These are phyloP conservation scores for Natator depressus DNA, from an alignment of 2,113 vertebrate species.

Conservation along the genomic window DNA sequence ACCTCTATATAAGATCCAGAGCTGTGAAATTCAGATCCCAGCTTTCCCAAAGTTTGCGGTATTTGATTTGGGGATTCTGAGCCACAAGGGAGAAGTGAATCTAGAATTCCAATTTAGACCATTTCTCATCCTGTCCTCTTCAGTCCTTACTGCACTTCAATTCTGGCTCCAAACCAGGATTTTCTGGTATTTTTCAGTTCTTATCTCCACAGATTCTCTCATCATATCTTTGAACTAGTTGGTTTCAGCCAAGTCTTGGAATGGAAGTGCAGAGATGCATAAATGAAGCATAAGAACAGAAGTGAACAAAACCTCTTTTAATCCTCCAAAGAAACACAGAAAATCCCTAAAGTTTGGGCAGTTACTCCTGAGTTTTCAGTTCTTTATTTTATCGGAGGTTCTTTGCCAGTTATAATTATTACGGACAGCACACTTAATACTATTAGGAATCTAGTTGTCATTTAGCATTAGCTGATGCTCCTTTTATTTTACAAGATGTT, in stretches of 20 bases:
- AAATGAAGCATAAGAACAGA: background rate
- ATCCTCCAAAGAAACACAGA: background rate
- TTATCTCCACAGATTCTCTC: background rate
- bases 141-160: background rate
- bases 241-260: background rate
- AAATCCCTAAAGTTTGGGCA: background rate
- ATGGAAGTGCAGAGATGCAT: background rate
- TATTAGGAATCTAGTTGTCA: background rate
- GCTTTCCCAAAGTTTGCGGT: background rate
- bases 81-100: background rate
- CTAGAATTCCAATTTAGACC: fast-evolving
- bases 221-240: background rate
- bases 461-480: background rate
- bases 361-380: background rate
- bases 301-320: background rate
- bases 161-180: background rate
- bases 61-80: background rate
- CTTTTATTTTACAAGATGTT: background rate
- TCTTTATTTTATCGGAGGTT: background rate
- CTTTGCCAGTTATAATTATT: background rate
- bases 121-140: fast-evolving
- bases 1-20: background rate
- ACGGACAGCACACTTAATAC: background rate
- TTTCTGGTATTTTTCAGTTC: background rate
- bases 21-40: background rate